Base-by-base conservation (phyloP, 2,888 invertebrate species). In the Gasteruption jaculator region DNA sequence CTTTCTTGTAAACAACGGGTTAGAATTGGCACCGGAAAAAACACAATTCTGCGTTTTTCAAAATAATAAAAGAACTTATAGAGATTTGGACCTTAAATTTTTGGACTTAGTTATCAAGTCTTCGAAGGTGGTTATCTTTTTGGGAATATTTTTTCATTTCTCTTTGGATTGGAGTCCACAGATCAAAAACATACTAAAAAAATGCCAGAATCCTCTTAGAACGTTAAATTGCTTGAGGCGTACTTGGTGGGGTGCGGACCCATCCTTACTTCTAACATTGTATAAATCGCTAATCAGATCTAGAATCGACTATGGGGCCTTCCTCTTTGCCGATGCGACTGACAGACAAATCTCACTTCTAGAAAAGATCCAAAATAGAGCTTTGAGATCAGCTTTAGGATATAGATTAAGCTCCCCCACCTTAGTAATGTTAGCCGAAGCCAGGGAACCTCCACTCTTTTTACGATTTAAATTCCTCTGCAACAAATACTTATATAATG, bases 231-330 rank as follows among this genome's bases (percentile, higher is more conserved):
- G 41, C 37, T 15, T 49, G 6, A 43, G 44, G 27, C 31, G 34
- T 6, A 42, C 43, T 2, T 49, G 45, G 46, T 47, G 47, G 43
- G 49, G 47, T 5, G 45, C 51, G 11, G 36, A 47, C 12, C 51
- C 45, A 4, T 19, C n/a, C 18, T 5, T 31, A 6, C 25, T 50
- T 10, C 18, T 42, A 8, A 33, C 33, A 10, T 10, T 46, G 4
- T 46, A 46, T 33, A 44, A 41, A 34, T 20, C 44, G 2, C 25
- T 51, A 21, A 37, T 49, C 11, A 36, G 48, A 31, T 46, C 48
- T 4, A 49, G 26, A 35, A 10, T 48, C 3, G 46, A 49, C 34
- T 52, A 49, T 35, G 46, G 42, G 6, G 45, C 41, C 5, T 48
- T 46, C 31, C 10, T 46, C 4, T 30, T 52, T 4, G 43, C 35